Evolutionary conservation across 2,888 invertebrate species (phyloP).

Genomic region (Julus scandinavius): DNA sequence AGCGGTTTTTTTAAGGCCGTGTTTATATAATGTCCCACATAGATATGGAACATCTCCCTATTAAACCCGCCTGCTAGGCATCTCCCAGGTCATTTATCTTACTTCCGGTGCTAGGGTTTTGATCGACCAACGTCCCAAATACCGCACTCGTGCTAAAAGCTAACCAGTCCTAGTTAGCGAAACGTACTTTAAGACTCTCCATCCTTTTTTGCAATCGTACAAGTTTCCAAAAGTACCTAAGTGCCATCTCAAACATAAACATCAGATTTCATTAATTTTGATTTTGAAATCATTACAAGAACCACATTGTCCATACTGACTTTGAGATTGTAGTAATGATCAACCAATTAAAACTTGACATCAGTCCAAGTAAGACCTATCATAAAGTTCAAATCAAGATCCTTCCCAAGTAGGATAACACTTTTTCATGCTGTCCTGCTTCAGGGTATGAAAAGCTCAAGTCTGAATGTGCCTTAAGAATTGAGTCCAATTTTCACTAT

Average conservation of each 20-base stretch:
- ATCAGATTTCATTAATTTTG: too few relatives aligned
- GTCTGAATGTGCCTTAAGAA: background rate
- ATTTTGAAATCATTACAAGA: too few relatives aligned
- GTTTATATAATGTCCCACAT: conserved; percentile 38
- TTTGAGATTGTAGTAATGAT: too few relatives aligned
- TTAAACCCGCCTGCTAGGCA: background rate
- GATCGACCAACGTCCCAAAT: background rate
- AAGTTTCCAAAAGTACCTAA: too few relatives aligned
- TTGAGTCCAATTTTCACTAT: background rate
- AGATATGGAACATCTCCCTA: conserved; percentile 36
- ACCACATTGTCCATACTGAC: too few relatives aligned
- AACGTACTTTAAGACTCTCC: background rate
- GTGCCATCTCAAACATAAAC: too few relatives aligned
- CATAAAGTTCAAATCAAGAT: too few relatives aligned
- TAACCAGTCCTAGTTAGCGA: background rate
- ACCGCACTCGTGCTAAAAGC: background rate
- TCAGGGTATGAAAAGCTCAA: background rate
- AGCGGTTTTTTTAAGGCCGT: background rate
- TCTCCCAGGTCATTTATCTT: background rate
- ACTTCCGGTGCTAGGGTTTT: conserved; percentile 27
- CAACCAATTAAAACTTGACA: too few relatives aligned
- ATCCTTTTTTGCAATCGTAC: too few relatives aligned
- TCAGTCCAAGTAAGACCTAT: too few relatives aligned
- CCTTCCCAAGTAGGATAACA: too few relatives aligned
- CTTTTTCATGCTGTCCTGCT: background rate